Base-by-base conservation (phyloP, 2,797 vertebrate species). In the Lutjanus argentimaculatus region DNA sequence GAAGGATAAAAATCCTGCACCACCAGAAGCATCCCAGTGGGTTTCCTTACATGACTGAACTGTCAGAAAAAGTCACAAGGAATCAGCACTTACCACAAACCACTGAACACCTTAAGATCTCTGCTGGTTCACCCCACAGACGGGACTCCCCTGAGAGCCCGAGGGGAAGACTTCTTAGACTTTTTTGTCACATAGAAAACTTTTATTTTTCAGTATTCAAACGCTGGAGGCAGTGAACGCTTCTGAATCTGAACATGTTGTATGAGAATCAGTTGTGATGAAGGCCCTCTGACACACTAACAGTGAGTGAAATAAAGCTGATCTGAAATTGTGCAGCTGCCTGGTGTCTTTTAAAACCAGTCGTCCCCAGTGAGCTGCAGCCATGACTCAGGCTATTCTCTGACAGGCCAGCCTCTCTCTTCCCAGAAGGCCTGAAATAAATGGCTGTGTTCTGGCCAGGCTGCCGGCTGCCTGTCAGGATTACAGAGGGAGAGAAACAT, bases 381-480 rank as follows among this genome's bases (percentile, higher is more conserved):
- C 52, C 19, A 70, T 80, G 80, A 72, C 72, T 77, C 64, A 77
- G 62, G 45, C 57, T 67, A 30, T 55, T 71, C 71, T 68, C 62
- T 68, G 76, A 80, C 52, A 63, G 57, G n/a, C 56, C 22, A 10
- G 45, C 14, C 15, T 21, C 45, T 65, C 75, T 63, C 72, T 83
- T 82, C 74, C 75, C 73, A 80, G 77, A 80, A 75, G 67, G 53
- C 64, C 53, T 75, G 67, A 85, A 89, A 87, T 89, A 87, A 77
- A 86, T 62, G 68, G 45, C 64, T 48, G 64, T 25, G 22, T 53
- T 53, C 68, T 72, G 67, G 68, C 77, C 56, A 49, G 62, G 72
- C 75, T 77, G 51, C 51, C 12, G 16, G 11, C 21, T 72, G 57
- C 68, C 46, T 65, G 75, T 65, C 51, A 55, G 66, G 66, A 75